Evolutionary conservation across 2,797 vertebrate genomes (phyloP), one percentile per base, ranked within the genome.

Genomic region (Thamnophis elegans): DNA sequence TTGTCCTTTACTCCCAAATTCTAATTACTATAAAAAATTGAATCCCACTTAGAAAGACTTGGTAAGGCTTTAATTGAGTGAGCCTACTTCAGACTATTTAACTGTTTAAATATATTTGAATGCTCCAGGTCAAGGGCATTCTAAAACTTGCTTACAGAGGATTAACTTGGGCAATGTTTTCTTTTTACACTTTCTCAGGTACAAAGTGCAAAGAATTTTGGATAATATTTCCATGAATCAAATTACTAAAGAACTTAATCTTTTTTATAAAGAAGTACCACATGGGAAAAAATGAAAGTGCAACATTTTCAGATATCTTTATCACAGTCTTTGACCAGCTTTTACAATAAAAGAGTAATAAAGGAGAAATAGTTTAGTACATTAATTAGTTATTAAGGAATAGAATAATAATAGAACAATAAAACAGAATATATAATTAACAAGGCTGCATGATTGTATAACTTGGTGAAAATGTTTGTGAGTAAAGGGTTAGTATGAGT

Each of bases 1-100:
- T 94, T 96, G 95, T 91, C 65, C 89, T 92, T 91, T 95, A 94
- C 94, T 87, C 93, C 94, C 60, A 56, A 97, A 96, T 94, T 94
- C 93, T 95, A 95, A 96, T 95, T 95, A 53, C 53, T 85, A 87
- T 90, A 92, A 12, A 42, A 95, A 95, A 94, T 62, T 60, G 68
- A 94, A 58, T 90, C 93, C 93, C 25, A 86, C 0, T 0, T 91
- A 95, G 92, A 93, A 93, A 54, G 89, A 88, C 53, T 89, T 90
- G 73, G 85, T 88, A 88, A 78, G 28, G 56, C 12, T 92, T 91
- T 90, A 94, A 92, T 85, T 90, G 90, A 93, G n/a, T 54, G 73
- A 26, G 68, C 53, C n/a, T 92, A 16, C 28, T 86, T 89, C 42
- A 89, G 73, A 94, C 20, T 54, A 58, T 90, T 87, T 94, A 91